Base-by-base conservation (phyloP, 2,113 vertebrate species). In the Scopus umbretta region DNA sequence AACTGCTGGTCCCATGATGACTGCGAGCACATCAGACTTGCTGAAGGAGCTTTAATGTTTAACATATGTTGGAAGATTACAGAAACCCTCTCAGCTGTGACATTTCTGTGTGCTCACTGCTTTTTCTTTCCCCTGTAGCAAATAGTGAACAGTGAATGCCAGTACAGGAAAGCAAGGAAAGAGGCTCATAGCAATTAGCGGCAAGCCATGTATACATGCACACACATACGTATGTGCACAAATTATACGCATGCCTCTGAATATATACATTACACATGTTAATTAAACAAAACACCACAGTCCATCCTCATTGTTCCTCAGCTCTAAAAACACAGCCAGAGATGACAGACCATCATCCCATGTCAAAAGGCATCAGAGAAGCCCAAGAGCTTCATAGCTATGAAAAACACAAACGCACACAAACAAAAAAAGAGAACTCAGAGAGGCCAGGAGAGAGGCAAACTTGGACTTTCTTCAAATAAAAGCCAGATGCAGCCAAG, bases 31-130 rank as follows among this genome's bases (percentile, higher is more conserved):
- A 97, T 97, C 97, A 97, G 94, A 96, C 91, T 97, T 97, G 94
- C 96, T 94, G 91, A 97, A 97, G 94, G 92, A 95, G 91, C 40
- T 97, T 97, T 98, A 98, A 98, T 97, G 90, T 97, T 95, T 96
- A 97, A 97, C 84, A 94, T 98, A 97, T 97, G 95, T 95, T 97
- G 88, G 75, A 97, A 62, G 88, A 96, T 97, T 98, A 97, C 94
- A 95, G 94, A 95, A 97, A 96, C 96, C 65, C 93, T 97, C 98
- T 97, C 96, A 97, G 84, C 93, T 96, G 81, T 98, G 96, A 97
- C 94, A 97, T 97, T 98, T 97, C 88, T 53, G 88, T 97, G 93
- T 83, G 79, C 82, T 97, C 88, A 68, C 71, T 97, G 80, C 94
- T 93, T 96, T 96, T 95, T 45, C 74, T 93, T 84, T 96, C 89